Evolutionary conservation across 2,113 vertebrate species (phyloP).

Genomic region (Falco punctatus): DNA sequence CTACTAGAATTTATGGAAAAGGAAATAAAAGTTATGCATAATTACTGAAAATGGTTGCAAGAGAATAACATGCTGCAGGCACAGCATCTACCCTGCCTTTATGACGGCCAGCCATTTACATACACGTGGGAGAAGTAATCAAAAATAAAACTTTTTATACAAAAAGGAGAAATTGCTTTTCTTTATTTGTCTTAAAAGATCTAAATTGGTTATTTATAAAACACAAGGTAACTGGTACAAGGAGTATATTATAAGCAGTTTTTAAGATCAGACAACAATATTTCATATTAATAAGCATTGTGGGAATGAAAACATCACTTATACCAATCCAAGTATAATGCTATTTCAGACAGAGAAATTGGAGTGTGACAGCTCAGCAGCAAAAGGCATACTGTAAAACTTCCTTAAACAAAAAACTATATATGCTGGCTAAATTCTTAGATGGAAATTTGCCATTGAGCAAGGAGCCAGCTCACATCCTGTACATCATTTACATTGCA

Average conservation of each 20-base stretch:
- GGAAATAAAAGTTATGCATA: background rate
- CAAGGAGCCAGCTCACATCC: background rate
- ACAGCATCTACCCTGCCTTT: background rate
- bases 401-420: background rate
- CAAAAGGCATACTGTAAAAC: background rate
- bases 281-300: background rate
- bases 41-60: background rate
- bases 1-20: constrained; percentile 1
- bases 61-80: background rate
- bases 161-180: background rate
- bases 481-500: background rate
- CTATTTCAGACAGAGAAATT: background rate
- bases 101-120: background rate
- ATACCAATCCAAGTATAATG: background rate
- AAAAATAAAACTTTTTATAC: background rate
- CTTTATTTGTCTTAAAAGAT: background rate
- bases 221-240: background rate
- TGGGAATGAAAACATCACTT: background rate
- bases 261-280: background rate
- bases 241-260: background rate
- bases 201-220: constrained; percentile 7
- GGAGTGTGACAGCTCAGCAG: background rate
- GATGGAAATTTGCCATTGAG: background rate
- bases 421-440: background rate
- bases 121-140: background rate